These are phyloP conservation scores for Eupeodes luniger DNA, from an alignment of 2,888 invertebrate species.

Conservation along the genomic window DNA sequence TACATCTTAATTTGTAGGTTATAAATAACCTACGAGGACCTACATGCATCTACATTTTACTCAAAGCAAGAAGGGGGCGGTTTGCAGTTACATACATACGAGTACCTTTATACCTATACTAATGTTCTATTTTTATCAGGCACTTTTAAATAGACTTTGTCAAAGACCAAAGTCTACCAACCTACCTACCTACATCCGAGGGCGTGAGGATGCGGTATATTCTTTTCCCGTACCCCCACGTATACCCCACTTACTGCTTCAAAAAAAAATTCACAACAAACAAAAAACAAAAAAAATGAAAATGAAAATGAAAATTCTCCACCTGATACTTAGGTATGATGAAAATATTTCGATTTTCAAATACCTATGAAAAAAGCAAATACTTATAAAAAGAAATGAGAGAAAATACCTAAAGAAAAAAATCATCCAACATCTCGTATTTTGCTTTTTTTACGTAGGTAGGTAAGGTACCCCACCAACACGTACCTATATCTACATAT, in stretches of 20 bases:
- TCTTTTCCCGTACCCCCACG: neutral
- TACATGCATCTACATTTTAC: too few species aligned
- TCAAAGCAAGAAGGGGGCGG: too few species aligned
- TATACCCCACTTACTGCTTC: too few species aligned
- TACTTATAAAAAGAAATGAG: neutral
- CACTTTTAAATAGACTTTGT: slow-evolving; percentile 9
- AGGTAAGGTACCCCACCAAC: slow-evolving; percentile 40
- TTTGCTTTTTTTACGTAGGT: slow-evolving; percentile 42
- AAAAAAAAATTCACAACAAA: slow-evolving; percentile 1
- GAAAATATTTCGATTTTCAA: slow-evolving; percentile 56
- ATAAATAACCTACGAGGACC: too few species aligned
- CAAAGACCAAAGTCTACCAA: neutral
- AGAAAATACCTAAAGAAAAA: slow-evolving; percentile 1
- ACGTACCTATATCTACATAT: slow-evolving; percentile 46
- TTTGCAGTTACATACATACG: too few species aligned
- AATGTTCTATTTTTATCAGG: slow-evolving; percentile 6
- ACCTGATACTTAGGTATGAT: neutral
- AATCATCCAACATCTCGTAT: slow-evolving; percentile 47
- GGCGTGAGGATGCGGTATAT: neutral
- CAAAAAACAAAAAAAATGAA: neutral
- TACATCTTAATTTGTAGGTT: too few species aligned
- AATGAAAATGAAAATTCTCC: neutral
- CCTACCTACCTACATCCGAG: neutral
- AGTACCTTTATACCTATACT: neutral
- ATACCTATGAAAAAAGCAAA: neutral